These are phyloP conservation scores for Blennius ocellaris DNA, from an alignment of 2,113 vertebrate species.

Conservation along the genomic window DNA sequence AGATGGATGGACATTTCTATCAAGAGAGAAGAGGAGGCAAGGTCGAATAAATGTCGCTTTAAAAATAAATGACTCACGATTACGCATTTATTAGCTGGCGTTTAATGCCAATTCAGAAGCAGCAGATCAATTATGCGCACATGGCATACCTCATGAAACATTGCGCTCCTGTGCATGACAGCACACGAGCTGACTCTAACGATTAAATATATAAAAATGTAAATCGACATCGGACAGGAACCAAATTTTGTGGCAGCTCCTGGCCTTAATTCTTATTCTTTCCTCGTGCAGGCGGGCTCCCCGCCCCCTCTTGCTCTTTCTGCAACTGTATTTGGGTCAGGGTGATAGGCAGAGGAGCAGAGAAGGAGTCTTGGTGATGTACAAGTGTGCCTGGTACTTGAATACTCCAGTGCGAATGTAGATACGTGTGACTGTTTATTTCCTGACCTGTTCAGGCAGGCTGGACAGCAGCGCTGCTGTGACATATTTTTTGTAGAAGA, in stretches of 20 bases:
- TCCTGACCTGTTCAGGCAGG: background rate
- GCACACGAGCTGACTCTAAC: background rate
- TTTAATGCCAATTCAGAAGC: no score
- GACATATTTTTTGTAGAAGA: slow-evolving; percentile 2
- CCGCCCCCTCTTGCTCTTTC: slow-evolving; percentile 23
- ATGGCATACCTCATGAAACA: background rate
- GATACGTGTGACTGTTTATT: slow-evolving; percentile 10
- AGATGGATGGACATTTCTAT: no score
- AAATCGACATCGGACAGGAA: background rate
- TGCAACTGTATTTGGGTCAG: slow-evolving; percentile 67
- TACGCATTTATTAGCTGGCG: no score
- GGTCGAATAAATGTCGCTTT: no score
- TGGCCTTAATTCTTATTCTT: slow-evolving; percentile 10
- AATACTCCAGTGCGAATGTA: slow-evolving; percentile 13
- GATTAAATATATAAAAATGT: background rate
- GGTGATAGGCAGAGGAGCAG: slow-evolving; percentile 37
- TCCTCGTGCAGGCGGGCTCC: slow-evolving; percentile 17
- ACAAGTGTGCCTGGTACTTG: slow-evolving; percentile 34
- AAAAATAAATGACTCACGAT: no score
- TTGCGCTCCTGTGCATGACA: background rate
- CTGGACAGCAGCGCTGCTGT: slow-evolving; percentile 4
- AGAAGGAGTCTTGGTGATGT: slow-evolving; percentile 31
- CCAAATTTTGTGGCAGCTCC: background rate
- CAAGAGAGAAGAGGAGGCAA: no score
- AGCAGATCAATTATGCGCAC: background rate